Percentiles rank a stretch among this genome's conserved stretches.
These are phyloP conservation scores for Elanoides forficatus DNA, from an alignment of 2,113 vertebrate genomes.

Conservation along the genomic window DNA sequence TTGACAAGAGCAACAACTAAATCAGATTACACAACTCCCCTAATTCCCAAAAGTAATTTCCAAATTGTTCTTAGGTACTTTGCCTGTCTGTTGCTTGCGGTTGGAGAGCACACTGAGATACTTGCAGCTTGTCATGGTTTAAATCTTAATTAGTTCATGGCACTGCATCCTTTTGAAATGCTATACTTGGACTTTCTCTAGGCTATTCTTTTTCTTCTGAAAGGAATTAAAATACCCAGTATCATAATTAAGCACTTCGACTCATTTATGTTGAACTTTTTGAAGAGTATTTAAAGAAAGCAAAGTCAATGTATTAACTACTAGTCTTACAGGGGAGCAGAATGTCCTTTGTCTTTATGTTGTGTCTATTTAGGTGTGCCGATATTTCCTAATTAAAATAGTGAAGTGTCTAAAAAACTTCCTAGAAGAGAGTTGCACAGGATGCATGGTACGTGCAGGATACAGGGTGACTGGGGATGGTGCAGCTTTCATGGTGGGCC, in stretches of 20 bases:
- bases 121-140: conserved; percentile 58
- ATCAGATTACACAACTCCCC: conserved; percentile 24
- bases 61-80: conserved; percentile 37
- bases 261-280: conserved; percentile 23
- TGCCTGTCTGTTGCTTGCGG: conserved; percentile 13
- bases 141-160: conserved; percentile 69
- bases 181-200: conserved; percentile 55
- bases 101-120: background rate
- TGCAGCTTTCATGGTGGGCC: background rate
- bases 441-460: fast-evolving
- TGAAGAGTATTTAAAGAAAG: conserved; percentile 12
- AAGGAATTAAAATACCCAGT: conserved; percentile 56
- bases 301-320: background rate
- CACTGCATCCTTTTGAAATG: conserved; percentile 61
- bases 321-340: background rate
- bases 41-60: conserved; percentile 58
- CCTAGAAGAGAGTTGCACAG: fast-evolving
- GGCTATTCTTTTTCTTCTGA: conserved; percentile 35
- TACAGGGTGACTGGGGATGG: fast-evolving
- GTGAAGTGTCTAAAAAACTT: background rate
- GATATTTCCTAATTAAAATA: background rate
- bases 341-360: background rate
- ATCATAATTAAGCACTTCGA: conserved; percentile 37
- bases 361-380: background rate
- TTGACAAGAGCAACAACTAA: conserved; percentile 25